Evolutionary conservation across 2,888 invertebrate genomes (phyloP).

Genomic region (Camponotus fellah): DNA sequence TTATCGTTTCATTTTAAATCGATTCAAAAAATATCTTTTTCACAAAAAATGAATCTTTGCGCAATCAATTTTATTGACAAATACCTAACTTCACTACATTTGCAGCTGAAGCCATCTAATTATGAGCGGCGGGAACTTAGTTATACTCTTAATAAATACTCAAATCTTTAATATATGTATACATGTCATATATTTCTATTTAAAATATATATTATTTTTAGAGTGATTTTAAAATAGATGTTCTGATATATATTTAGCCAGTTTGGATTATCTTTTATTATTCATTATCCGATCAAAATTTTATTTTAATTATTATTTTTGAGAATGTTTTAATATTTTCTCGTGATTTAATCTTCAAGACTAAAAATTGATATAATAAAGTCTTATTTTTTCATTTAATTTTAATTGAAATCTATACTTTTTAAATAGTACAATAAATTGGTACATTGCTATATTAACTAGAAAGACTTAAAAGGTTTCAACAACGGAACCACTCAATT

Average conservation of each 20-base stretch:
- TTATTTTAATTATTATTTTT: not conserved
- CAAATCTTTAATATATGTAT: not conserved
- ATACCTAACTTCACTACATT: too few species aligned
- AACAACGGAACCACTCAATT: conserved; percentile 1
- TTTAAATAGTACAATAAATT: not conserved
- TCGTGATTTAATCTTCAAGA: too few species aligned
- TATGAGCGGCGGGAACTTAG: too few species aligned
- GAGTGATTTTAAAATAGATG: not conserved
- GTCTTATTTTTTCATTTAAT: not conserved
- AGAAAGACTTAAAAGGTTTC: not conserved
- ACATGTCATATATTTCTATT: not conserved
- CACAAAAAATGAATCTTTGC: too few species aligned
- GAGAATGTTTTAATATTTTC: conserved; percentile 2
- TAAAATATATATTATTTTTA: not conserved
- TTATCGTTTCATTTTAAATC: too few species aligned
- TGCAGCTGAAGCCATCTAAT: too few species aligned
- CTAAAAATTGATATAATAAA: not conserved
- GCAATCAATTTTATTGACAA: too few species aligned
- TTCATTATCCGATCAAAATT: not conserved
- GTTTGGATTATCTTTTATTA: not conserved
- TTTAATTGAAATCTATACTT: not conserved
- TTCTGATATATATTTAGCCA: too few species aligned
- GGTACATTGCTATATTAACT: not conserved
- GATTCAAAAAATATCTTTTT: too few species aligned
- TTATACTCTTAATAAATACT: not conserved